Base-by-base conservation (phyloP, 2,888 invertebrate genomes). In the Platerodrilus igneus region DNA sequence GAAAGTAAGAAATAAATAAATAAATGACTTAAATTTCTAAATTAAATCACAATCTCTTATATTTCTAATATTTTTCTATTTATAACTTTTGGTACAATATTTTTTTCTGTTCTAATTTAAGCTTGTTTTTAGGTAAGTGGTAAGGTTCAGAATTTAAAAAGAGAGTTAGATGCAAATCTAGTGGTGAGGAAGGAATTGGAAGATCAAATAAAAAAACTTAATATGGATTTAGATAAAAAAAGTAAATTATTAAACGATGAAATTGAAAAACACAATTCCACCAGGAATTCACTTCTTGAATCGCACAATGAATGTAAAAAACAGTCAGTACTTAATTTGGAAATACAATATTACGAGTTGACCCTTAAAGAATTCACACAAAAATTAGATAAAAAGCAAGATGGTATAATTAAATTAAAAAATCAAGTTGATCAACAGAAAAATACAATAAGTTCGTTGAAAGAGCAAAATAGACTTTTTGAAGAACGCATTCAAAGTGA, bases 291-390 rank as follows among this genome's bases (percentile, higher is more conserved):
- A 37, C 68, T 86, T 40, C 82, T 84, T 47, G 79, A 81, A 58
- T 75, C 81, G 0, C 77, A 77, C 50, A 76, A 79, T 37, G 84
- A 86, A 57, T 77, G 79, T 8, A 82, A 84, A 55, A 86, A 86
- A 64, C 83, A 83, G 55, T 87, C 81, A 60, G 86, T 93, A 27
- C 70, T 92, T 23, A 88, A 84, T 58, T 73, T 93, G 30, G 93
- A 94, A 74, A 90, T 94, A 70, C 89, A 90, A 56, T 92, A 92
- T 62, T 91, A 90, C 60, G 93, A 94, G 58, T 74, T 78, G 48
- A 79, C 80, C 1, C 71, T 82, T 55, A 79, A 78, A 55, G 83
- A 83, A 35, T 71, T 79, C 0, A 76, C 78, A 1, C 69, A 71
- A 22, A 82, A 81, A 61, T 71, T 83, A 63, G 76, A 81, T 29